Evolutionary conservation across 2,113 vertebrate genomes (phyloP).

Genomic region (Chascanopsetta lugubris): DNA sequence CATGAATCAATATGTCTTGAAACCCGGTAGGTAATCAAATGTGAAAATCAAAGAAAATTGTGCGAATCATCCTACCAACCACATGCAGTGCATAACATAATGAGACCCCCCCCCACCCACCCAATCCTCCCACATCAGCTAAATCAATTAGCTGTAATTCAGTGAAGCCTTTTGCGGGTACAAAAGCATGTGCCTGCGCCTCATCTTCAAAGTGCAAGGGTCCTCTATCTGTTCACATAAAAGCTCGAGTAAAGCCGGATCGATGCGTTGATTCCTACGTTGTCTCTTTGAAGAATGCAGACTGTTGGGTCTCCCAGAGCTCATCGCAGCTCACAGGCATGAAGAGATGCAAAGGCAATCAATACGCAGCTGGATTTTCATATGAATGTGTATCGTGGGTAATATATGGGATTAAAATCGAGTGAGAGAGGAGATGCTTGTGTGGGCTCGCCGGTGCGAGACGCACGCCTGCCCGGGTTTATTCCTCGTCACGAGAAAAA

Average conservation of each 20-base stretch:
- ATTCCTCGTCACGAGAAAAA: conserved; percentile 11
- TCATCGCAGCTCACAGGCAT: conserved; percentile 14
- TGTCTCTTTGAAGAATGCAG: conserved; percentile 58
- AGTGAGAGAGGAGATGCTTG: conserved; percentile 3
- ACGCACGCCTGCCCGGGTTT: neutral
- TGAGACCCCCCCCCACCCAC: neutral
- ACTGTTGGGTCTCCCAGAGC: conserved; percentile 33
- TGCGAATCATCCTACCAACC: neutral
- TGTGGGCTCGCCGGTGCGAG: neutral
- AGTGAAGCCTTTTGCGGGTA: conserved; percentile 41
- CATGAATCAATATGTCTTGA: conserved; percentile 31
- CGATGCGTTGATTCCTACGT: conserved; percentile 53
- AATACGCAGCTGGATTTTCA: conserved; percentile 47
- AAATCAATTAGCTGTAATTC: conserved; percentile 32
- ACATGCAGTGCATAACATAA: neutral
- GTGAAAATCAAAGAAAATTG: conserved; percentile 15
- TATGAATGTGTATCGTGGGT: conserved; percentile 26
- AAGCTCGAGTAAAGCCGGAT: conserved; percentile 56
- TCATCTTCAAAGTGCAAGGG: conserved; percentile 54
- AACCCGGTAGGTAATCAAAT: conserved; percentile 6
- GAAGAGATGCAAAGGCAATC: conserved; percentile 40
- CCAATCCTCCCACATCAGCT: neutral
- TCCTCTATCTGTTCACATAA: conserved; percentile 50
- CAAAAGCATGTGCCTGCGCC: conserved; percentile 26
- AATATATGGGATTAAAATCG: conserved; percentile 27